Conservation (phyloP, 2,888 invertebrate genomes). For the Brenthis ino region DNA sequence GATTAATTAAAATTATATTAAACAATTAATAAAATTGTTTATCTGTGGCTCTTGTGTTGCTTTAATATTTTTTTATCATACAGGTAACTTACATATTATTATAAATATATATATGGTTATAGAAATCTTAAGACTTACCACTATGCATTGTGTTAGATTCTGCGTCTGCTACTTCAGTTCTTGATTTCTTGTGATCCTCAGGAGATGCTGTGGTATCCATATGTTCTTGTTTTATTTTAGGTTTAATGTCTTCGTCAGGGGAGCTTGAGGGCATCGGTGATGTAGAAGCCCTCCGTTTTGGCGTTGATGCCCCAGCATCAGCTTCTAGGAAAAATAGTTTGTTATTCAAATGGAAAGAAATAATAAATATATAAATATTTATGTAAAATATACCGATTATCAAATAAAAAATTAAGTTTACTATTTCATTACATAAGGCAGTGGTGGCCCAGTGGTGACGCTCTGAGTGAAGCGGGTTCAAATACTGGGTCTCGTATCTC, state of each 20-base stretch:
- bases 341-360: background rate
- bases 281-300: slow-evolving; percentile 83
- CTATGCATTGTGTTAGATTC: slow-evolving; percentile 95
- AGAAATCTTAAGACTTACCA: slow-evolving; percentile 83
- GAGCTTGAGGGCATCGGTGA: slow-evolving; percentile 80
- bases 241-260: slow-evolving; percentile 77
- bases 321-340: slow-evolving; percentile 48
- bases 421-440: too few relatives aligned
- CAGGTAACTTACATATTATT: background rate
- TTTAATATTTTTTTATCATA: background rate
- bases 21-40: too few relatives aligned
- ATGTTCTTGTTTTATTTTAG: slow-evolving; percentile 85
- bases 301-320: slow-evolving; percentile 83
- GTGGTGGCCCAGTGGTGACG: too few relatives aligned
- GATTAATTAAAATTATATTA: too few relatives aligned
- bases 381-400: too few relatives aligned
- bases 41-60: background rate
- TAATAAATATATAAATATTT: background rate
- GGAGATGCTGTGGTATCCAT: slow-evolving; percentile 85
- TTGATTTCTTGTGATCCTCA: slow-evolving; percentile 87
- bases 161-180: slow-evolving; percentile 92
- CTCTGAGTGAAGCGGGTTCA: too few relatives aligned
- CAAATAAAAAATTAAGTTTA: too few relatives aligned
- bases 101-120: slow-evolving; percentile 13
- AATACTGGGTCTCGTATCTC: too few relatives aligned